Evolutionary conservation across 1,140 invertebrate species (phyloP).

Genomic region (Trichonephila clavipes): DNA sequence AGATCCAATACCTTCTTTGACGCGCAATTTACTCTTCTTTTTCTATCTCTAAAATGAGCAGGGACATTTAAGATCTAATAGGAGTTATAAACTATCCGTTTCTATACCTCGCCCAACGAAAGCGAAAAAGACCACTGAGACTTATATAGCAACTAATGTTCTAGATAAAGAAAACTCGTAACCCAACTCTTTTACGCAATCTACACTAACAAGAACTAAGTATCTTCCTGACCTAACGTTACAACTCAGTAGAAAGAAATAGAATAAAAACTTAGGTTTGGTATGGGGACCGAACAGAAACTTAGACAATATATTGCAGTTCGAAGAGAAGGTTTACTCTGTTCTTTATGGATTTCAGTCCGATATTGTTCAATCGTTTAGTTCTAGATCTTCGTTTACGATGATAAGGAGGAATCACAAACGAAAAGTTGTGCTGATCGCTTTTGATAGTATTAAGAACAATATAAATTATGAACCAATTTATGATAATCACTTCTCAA

Average conservation of each 20-base stretch:
- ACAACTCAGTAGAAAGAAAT: neutral
- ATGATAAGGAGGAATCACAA: too few species aligned
- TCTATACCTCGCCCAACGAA: neutral
- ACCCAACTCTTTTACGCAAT: slow-evolving; percentile 38
- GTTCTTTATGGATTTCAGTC: too few species aligned
- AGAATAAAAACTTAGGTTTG: neutral
- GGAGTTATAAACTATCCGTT: neutral
- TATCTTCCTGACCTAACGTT: slow-evolving; percentile 24
- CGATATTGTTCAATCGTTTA: too few species aligned
- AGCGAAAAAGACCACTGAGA: neutral
- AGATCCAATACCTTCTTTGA: too few species aligned
- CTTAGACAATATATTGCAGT: neutral
- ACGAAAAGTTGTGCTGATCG: too few species aligned
- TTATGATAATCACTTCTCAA: too few species aligned
- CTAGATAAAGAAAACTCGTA: slow-evolving; percentile 28
- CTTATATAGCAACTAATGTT: neutral
- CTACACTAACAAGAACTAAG: slow-evolving; percentile 47
- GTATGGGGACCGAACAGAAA: neutral
- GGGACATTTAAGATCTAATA: slow-evolving; percentile 18
- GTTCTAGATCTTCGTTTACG: too few species aligned
- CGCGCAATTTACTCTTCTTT: neutral
- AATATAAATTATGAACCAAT: too few species aligned
- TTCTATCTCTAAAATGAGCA: neutral
- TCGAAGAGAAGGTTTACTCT: neutral
- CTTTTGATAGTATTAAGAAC: too few species aligned